These are phyloP conservation scores for Teleogryllus oceanicus DNA, from an alignment of 2,888 invertebrate species.

Conservation along the genomic window DNA sequence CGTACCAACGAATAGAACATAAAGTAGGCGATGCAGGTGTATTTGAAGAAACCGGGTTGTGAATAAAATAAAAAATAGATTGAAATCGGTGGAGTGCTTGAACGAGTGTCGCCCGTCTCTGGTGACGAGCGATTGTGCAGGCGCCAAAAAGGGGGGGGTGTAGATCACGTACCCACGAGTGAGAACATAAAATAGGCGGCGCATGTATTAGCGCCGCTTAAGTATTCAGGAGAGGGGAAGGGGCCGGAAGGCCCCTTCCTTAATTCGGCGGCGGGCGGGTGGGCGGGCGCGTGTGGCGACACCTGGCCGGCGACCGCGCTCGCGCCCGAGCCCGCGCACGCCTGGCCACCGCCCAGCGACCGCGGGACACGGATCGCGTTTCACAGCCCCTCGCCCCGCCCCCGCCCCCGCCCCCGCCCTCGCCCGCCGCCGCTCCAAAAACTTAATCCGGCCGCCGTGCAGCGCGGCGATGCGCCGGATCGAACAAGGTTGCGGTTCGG, in stretches of 20 bases:
- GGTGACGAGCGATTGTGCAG: too few relatives aligned
- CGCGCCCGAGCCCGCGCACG: neutral
- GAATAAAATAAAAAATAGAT: too few relatives aligned
- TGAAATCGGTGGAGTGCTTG: too few relatives aligned
- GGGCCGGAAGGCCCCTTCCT: too few relatives aligned
- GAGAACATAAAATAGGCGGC: too few relatives aligned
- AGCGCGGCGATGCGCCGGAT: neutral
- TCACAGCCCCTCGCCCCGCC: neutral
- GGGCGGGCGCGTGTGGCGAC: neutral
- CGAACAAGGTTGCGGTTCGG: conserved; percentile 4
- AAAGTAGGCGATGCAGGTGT: too few relatives aligned
- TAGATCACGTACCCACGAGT: too few relatives aligned
- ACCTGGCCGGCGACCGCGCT: neutral
- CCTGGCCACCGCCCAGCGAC: neutral
- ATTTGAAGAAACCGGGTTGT: too few relatives aligned
- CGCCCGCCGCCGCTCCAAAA: neutral
- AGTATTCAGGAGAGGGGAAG: conserved; percentile 18
- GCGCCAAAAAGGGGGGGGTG: too few relatives aligned
- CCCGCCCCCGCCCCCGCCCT: neutral
- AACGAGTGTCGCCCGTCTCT: too few relatives aligned
- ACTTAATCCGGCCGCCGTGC: neutral
- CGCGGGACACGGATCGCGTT: neutral
- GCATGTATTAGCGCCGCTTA: neutral
- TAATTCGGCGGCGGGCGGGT: neutral
- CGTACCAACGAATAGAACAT: too few relatives aligned